Evolutionary conservation across 2,888 invertebrate species (phyloP).

Genomic region (Platerodrilus igneus): DNA sequence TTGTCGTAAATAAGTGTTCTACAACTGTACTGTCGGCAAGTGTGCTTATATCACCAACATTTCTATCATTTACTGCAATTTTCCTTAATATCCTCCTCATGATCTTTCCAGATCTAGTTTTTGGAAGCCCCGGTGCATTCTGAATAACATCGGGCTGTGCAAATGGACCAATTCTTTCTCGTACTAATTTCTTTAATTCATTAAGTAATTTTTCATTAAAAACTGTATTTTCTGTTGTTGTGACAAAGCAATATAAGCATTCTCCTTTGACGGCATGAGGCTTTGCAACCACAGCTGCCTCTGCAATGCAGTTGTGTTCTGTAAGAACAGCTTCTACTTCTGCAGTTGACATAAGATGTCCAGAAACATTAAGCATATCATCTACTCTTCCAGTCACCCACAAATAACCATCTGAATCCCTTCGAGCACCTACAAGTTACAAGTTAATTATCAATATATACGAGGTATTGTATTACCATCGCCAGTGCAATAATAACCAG

Average conservation of each 20-base stretch:
- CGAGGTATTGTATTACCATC: slow-evolving; percentile 67
- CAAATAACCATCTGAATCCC: slow-evolving; percentile 91
- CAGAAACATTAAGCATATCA: slow-evolving; percentile 98
- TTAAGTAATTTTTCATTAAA: slow-evolving; percentile 68
- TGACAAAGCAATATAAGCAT: slow-evolving; percentile 95
- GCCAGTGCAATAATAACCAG: slow-evolving; percentile 96
- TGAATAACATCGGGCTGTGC: slow-evolving; percentile 94
- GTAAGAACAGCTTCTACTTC: slow-evolving; percentile 83
- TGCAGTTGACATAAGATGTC: slow-evolving; percentile 95
- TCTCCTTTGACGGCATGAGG: slow-evolving; percentile 96
- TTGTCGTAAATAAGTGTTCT: slow-evolving; percentile 69
- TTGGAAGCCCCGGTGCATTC: slow-evolving; percentile 89
- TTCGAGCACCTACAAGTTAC: slow-evolving; percentile 66
- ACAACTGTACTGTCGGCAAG: slow-evolving; percentile 90
- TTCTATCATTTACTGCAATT: slow-evolving; percentile 81
- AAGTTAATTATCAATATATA: slow-evolving; percentile 4
- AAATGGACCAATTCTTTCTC: slow-evolving; percentile 91
- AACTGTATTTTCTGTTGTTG: slow-evolving; percentile 70
- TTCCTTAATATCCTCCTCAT: slow-evolving; percentile 94
- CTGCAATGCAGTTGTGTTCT: slow-evolving; percentile 76
- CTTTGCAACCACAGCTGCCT: slow-evolving; percentile 94
- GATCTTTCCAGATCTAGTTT: slow-evolving; percentile 96
- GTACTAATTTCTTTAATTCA: slow-evolving; percentile 72
- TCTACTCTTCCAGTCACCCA: slow-evolving; percentile 97
- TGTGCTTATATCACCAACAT: slow-evolving; percentile 92